Base-by-base conservation (phyloP, 2,888 invertebrate species). In the Allophyes oxyacanthae region DNA sequence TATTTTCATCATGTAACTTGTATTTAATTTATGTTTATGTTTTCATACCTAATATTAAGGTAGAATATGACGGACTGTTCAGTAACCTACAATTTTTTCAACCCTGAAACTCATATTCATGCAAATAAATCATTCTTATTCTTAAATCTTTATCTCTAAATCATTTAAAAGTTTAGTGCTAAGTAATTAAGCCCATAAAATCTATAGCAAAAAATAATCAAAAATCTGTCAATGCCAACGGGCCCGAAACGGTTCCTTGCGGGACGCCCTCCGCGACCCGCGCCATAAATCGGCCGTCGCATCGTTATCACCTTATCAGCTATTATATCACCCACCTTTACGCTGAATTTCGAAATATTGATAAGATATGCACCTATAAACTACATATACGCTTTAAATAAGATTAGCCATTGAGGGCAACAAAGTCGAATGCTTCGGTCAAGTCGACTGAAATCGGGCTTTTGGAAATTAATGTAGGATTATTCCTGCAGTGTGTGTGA, bases 331-430 rank as follows among this genome's bases (percentile, higher is more conserved):
- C 83, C 79, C 74, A 86, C 84, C 84, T 90, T 86, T 91, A 89
- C 87, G 75, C 69, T 86, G 91, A 89, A 91, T 91, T 91, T 92
- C 86, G 86, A 90, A 91, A 90, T 74, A 58, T 40, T 71, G 91
- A 92, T 92, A 90, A 91, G 86, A 87, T 87, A 86, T 38, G 57
- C 53, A 69, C 57, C 51, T 70, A 75, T 80, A 79, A 69, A 75
- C 69, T 73, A 78, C 65, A 72, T 65, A 72, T 75, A 72, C 72
- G 72, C 82, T 84, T 85, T 78, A 81, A 83, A 79, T 74, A 76
- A 77, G 72, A 68, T 79, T 75, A 71, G 58, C 25, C 77, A 83
- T 77, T 78, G 63, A 67, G 71, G 64, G 48, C 13, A 40, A 73
- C 58, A 41, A 52, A 79, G 78, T 85, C 86, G 78, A 75, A 85